These are phyloP conservation scores for Hirtodrosophila cameraria DNA, from an alignment of 2,888 invertebrate genomes.

Conservation along the genomic window DNA sequence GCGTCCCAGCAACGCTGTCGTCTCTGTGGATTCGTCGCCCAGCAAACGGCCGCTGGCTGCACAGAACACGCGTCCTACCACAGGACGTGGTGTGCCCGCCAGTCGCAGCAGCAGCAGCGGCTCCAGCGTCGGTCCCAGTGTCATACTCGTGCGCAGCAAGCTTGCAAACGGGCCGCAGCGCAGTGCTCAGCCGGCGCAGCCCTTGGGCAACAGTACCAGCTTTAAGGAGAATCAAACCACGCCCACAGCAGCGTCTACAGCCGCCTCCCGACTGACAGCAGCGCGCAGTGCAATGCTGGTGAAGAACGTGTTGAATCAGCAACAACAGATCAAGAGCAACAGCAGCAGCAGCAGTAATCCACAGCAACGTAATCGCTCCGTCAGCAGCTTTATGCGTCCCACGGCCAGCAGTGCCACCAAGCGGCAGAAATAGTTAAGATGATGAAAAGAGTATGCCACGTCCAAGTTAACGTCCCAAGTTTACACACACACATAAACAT, in stretches of 20 bases:
- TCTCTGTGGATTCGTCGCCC: constrained; percentile 81
- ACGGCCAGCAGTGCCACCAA: constrained; percentile 93
- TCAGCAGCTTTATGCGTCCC: constrained; percentile 92
- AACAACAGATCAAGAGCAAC: constrained; percentile 51
- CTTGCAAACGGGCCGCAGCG: constrained; percentile 39
- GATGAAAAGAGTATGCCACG: constrained; percentile 11
- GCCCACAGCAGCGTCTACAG: constrained; percentile 17
- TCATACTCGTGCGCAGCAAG: constrained; percentile 73
- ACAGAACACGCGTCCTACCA: constrained; percentile 83
- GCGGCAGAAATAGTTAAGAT: constrained; percentile 77
- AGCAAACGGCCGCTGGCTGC: constrained; percentile 85
- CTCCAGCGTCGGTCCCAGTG: constrained; percentile 86
- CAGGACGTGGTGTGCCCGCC: constrained; percentile 84
- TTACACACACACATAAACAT: constrained; percentile 30
- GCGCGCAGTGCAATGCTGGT: constrained; percentile 79
- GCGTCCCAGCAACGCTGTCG: constrained; percentile 77
- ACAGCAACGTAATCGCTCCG: constrained; percentile 70
- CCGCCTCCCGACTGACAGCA: constrained; percentile 59
- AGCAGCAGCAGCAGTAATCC: constrained; percentile 31
- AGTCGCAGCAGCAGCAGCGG: constrained; percentile 87
- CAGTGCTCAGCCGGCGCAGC: constrained; percentile 6
- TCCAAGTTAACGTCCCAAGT: constrained; percentile 65
- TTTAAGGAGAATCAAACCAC: constrained; percentile 84
- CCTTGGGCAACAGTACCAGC: constrained; percentile 81
- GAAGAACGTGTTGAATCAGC: constrained; percentile 76